phyloP scores from a whole-genome alignment of 2,888 invertebrate species.

The Lissocephala sabroskyi region DNA sequence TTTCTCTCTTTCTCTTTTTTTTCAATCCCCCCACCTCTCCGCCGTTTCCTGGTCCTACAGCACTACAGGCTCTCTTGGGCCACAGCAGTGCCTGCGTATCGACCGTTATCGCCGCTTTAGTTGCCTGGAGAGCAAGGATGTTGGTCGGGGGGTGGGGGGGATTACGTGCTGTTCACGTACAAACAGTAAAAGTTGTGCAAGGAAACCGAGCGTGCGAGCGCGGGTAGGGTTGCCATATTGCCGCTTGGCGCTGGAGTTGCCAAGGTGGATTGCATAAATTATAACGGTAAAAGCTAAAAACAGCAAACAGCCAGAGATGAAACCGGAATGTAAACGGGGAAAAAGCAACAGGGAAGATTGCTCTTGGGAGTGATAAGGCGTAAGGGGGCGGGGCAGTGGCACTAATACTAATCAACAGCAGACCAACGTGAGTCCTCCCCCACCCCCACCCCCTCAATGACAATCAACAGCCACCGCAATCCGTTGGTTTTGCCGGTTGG shows the following conservation, averaged over 20 bases:
- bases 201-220: conserved; percentile 4
- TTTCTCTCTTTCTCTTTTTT: too few species aligned
- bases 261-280: conserved; percentile 9
- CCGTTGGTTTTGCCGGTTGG: conserved; percentile 20
- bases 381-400: conserved; percentile 12
- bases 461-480: conserved; percentile 5
- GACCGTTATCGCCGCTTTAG: too few species aligned
- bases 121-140: too few species aligned
- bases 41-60: too few species aligned
- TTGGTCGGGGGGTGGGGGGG: too few species aligned
- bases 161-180: too few species aligned
- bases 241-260: conserved; percentile 20
- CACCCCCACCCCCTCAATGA: conserved; percentile 11
- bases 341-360: too few species aligned
- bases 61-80: too few species aligned
- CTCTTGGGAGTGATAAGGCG: too few species aligned
- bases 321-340: conserved; percentile 57
- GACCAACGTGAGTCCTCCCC: too few species aligned
- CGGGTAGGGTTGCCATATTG: conserved; percentile 54
- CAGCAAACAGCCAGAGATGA: conserved; percentile 53
- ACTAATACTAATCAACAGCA: conserved; percentile 51
- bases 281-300: conserved; percentile 15
- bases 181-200: conserved; percentile 33
- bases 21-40: too few species aligned
- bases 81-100: too few species aligned